These are phyloP conservation scores for Drosophila varians DNA, from an alignment of 1,140 invertebrate genomes.

Conservation along the genomic window DNA sequence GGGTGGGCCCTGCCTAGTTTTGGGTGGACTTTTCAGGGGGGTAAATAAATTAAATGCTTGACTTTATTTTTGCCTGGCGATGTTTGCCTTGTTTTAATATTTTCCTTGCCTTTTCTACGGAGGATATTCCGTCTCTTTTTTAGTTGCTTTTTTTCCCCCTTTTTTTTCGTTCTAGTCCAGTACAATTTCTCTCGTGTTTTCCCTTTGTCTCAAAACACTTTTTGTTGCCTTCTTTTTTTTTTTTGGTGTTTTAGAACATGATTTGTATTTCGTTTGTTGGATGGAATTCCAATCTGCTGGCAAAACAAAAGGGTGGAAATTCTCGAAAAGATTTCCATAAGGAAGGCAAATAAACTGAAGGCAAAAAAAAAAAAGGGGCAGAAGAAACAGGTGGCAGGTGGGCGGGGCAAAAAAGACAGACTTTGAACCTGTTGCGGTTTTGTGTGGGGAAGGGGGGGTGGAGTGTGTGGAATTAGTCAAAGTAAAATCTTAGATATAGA, in stretches of 20 bases:
- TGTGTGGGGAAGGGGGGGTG: neutral
- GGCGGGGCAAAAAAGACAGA: neutral
- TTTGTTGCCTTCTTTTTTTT: constrained; percentile 13
- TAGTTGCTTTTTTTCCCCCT: constrained; percentile 4
- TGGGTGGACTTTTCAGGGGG: constrained; percentile 28
- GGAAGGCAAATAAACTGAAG: constrained; percentile 2
- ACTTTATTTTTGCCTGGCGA: constrained; percentile 71
- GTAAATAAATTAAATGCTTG: constrained; percentile 79
- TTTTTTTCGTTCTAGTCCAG: no score
- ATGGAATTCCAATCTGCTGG: constrained; percentile 44
- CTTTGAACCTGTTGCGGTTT: constrained; percentile 38
- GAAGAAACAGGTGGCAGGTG: neutral
- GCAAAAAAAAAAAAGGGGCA: neutral
- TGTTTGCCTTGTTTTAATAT: constrained; percentile 78
- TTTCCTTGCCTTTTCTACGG: constrained; percentile 52
- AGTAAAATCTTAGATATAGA: neutral
- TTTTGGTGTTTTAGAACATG: constrained; percentile 38
- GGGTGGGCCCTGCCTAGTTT: neutral
- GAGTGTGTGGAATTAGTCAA: no score
- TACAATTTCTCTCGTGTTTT: neutral
- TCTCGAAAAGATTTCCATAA: constrained; percentile 39
- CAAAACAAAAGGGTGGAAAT: constrained; percentile 43
- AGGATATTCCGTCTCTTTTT: constrained; percentile 4
- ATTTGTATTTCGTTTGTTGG: constrained; percentile 51
- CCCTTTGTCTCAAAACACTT: constrained; percentile 5